Evolutionary conservation across 2,797 vertebrate species (phyloP), one percentile per base, ranked within the genome.

Genomic region (Pseudomugil tenellus): DNA sequence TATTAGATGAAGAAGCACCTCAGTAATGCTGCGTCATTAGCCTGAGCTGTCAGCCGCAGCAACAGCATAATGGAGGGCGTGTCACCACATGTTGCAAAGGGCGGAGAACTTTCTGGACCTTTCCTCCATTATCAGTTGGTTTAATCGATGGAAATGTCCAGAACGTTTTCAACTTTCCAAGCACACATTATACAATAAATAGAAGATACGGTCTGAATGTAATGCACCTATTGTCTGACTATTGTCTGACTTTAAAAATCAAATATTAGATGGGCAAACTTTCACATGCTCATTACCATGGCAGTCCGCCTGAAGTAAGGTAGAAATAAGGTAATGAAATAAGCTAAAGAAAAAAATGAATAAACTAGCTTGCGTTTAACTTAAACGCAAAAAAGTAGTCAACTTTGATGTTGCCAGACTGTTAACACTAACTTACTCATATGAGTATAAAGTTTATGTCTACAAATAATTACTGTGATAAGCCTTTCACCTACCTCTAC

Each of bases 91-190:
- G 3, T 26, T 43, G 29, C 12, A 12, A 17, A 8, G 34, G 31
- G 6, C 29, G 25, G 23, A 3, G 62, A 83, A 81, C 70, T 70
- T 81, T 74, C 86, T 84, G 31, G 85, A 81, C 23, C 31, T 16
- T 76, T 85, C 58, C 21, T 39, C 23, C 39, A 34, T 25, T 62
- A 64, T 65, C 28, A 55, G 3, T 1, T 0, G 21, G 63, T 21
- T 56, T 35, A 3, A 23, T 13, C 4, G 7, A 14, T 5, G 7
- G 12, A 37, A 39, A 39, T 13, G 21, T 37, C n/a, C 6, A 32
- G 26, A 39, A 31, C 31, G 14, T 4, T 52, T 3, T 4, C 39
- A 43, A 37, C n/a, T 57, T 17, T 43, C 4, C 12, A 19, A 41
- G 8, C 17, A 17, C 6, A 43, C 7, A 7, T 3, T 43, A n/a